These are phyloP conservation scores for Polymixis lichenea DNA, from an alignment of 2,888 invertebrate genomes.

Conservation along the genomic window DNA sequence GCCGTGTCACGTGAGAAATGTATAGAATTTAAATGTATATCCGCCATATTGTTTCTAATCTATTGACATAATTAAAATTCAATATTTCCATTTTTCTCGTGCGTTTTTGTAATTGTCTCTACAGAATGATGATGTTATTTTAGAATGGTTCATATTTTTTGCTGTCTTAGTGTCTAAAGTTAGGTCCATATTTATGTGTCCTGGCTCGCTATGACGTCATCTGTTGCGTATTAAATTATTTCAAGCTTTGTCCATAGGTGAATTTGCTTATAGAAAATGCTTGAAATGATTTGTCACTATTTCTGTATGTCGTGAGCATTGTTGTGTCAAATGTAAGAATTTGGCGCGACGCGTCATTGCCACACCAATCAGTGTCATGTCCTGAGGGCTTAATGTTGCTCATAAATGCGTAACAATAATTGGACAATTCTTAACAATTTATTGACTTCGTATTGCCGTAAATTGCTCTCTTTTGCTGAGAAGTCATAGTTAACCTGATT, in stretches of 20 bases:
- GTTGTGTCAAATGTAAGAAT: not conserved
- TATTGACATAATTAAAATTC: not conserved
- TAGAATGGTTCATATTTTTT: not conserved
- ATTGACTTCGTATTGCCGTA: not conserved
- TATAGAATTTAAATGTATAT: not conserved
- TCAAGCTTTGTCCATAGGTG: not conserved
- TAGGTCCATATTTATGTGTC: not conserved
- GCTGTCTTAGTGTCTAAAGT: not conserved
- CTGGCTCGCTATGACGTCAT: not conserved
- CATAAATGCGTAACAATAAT: not conserved
- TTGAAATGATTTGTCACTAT: not conserved
- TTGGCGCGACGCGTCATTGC: not conserved
- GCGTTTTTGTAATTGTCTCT: conserved; percentile 12
- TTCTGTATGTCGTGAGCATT: not conserved
- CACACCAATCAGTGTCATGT: not conserved
- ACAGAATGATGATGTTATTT: no score
- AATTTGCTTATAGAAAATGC: not conserved
- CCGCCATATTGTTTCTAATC: conserved; percentile 13
- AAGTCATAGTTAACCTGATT: not conserved
- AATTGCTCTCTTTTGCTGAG: not conserved
- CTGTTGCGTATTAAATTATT: not conserved
- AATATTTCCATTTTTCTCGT: not conserved
- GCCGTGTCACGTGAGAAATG: conserved; percentile 1
- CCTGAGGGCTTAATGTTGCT: not conserved
- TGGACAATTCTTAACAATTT: not conserved